These are phyloP conservation scores for Phymatocera aterrima DNA, from an alignment of 2,888 invertebrate genomes.

Conservation along the genomic window DNA sequence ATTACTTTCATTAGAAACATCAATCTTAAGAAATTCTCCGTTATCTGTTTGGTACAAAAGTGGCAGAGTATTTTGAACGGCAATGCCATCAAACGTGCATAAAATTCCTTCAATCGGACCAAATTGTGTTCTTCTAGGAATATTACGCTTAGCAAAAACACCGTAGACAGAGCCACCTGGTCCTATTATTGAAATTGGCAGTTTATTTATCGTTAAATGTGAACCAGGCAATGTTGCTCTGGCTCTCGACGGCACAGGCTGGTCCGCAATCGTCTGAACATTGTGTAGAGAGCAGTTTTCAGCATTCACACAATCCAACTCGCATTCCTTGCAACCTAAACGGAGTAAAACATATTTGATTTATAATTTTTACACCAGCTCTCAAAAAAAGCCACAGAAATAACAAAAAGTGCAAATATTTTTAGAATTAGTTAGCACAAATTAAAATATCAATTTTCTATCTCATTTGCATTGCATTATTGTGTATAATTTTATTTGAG, in stretches of 20 bases:
- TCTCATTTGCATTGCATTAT: too few species aligned
- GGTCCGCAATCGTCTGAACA: slow-evolving; percentile 79
- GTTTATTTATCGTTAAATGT: slow-evolving; percentile 78
- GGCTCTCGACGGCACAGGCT: slow-evolving; percentile 84
- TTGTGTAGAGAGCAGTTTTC: slow-evolving; percentile 69
- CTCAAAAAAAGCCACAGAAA: too few species aligned
- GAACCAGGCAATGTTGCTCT: slow-evolving; percentile 86
- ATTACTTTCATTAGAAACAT: slow-evolving; percentile 82
- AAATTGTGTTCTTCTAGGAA: slow-evolving; percentile 85
- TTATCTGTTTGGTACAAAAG: slow-evolving; percentile 76
- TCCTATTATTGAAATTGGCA: slow-evolving; percentile 60
- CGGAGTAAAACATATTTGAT: slow-evolving; percentile 38
- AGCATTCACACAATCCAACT: slow-evolving; percentile 65
- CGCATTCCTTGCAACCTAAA: slow-evolving; percentile 74
- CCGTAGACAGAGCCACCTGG: slow-evolving; percentile 73
- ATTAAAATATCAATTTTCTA: too few species aligned
- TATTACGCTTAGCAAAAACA: slow-evolving; percentile 82
- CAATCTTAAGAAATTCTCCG: slow-evolving; percentile 76
- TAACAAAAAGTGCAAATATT: too few species aligned
- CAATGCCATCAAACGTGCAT: slow-evolving; percentile 67
- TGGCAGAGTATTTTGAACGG: slow-evolving; percentile 69
- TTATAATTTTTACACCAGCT: neutral
- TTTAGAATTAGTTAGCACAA: too few species aligned
- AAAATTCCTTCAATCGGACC: slow-evolving; percentile 87
- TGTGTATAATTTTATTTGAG: too few species aligned